Base-by-base conservation (phyloP, 2,888 invertebrate species). In the Aricia artaxerxes region DNA sequence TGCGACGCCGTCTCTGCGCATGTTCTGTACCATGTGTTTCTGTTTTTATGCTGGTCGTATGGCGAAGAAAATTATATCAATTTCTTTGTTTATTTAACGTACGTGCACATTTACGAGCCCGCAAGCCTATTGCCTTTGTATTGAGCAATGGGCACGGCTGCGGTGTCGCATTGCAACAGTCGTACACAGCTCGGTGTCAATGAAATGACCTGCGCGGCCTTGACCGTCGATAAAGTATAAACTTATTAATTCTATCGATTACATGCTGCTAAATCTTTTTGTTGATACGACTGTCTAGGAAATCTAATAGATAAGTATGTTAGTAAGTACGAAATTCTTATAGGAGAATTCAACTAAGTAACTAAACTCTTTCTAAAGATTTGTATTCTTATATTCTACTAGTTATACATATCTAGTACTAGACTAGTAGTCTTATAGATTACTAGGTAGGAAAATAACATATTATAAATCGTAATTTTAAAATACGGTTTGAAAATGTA, bases 1-100 rank as follows among this genome's bases (percentile, higher is more conserved):
- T 89, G 93, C 90, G 89, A 82, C 88, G 90, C 86, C 90, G 87
- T 85, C 88, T 91, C 84, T 92, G 94, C 93, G 94, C 94, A 93
- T 93, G 92, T 89, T 88, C 90, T 87, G 87, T 82, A 90, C 90
- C 92, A 92, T 91, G 91, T 92, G 92, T 92, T 91, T 91, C 92
- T 92, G 92, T 92, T 92, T 91, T 92, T 90, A 90, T 89, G 88
- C 88, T 82, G 81, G 83, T 83, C 85, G 82, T 83, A 87, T 84
- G 85, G 83, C 83, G 85, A 86, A 87, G 82, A 80, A 82, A 84
- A 83, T 84, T 83, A 83, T 83, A 80, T 80, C 82, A 78, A 82
- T 83, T 83, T 83, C 83, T 83, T 82, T 84, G 82, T 85, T 84
- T 84, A 83, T 83, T 79, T 78, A 76, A 73, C 78, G 80, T 81